These are phyloP conservation scores for Macaria notata DNA, from an alignment of 2,888 invertebrate genomes.

Conservation along the genomic window DNA sequence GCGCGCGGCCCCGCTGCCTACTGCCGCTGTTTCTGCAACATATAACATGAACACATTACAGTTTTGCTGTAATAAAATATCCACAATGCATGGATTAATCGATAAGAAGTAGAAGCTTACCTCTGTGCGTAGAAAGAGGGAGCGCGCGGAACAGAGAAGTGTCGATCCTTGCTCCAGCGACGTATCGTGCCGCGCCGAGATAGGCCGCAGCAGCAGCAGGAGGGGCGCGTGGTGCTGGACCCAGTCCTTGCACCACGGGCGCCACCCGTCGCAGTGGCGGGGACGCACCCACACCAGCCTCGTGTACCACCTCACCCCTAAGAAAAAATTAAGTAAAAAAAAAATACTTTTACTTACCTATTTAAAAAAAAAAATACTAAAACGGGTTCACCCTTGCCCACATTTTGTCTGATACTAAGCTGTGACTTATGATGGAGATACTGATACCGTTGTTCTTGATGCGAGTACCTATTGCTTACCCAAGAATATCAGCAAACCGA, in stretches of 20 bases:
- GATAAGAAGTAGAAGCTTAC: slow-evolving; percentile 36
- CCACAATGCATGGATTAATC: no score
- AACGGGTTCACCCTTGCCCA: no score
- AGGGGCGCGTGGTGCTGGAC: slow-evolving; percentile 25
- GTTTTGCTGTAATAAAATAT: background rate
- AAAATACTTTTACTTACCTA: no score
- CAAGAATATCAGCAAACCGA: slow-evolving; percentile 87
- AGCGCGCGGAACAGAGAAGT: slow-evolving; percentile 71
- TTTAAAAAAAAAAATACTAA: no score
- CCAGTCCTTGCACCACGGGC: slow-evolving; percentile 20
- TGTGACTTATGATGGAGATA: no score
- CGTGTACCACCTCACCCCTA: slow-evolving; percentile 68
- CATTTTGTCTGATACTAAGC: no score
- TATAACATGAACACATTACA: background rate
- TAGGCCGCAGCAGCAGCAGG: slow-evolving; percentile 87
- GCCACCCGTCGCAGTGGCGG: slow-evolving; percentile 32
- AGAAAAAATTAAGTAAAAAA: slow-evolving; percentile 1
- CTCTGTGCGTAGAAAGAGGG: slow-evolving; percentile 61
- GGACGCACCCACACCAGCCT: slow-evolving; percentile 36
- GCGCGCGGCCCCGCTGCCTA: slow-evolving; percentile 71
- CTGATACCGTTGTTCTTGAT: no score
- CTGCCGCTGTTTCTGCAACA: slow-evolving; percentile 61
- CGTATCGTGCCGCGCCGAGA: slow-evolving; percentile 89
- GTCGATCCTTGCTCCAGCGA: slow-evolving; percentile 84
- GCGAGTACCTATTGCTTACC: slow-evolving; percentile 71